phyloP scores from a whole-genome alignment of 2,888 invertebrate species.

The Habrosyne pyritoides region DNA sequence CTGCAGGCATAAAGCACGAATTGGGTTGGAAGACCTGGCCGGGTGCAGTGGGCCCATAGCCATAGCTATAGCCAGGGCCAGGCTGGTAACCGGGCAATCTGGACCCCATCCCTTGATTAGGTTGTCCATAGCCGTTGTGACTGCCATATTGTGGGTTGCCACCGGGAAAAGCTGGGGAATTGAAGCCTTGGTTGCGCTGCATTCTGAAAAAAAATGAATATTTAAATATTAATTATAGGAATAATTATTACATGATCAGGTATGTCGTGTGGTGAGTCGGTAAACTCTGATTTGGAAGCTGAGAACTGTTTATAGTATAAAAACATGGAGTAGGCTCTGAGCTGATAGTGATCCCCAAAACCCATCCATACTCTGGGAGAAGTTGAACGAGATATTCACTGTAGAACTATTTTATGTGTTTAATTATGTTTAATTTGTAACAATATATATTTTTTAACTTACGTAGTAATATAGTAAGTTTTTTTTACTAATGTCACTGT shows the following conservation, averaged over 20 bases:
- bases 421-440: no score
- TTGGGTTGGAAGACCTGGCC: conserved; percentile 41
- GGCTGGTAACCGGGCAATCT: neutral
- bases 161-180: neutral
- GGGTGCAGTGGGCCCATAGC: conserved; percentile 4
- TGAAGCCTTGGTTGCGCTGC: conserved; percentile 1
- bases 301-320: no score
- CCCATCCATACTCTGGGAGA: no score
- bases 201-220: conserved; percentile 2
- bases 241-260: no score
- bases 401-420: no score
- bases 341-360: no score
- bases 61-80: neutral
- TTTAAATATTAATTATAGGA: neutral
- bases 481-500: neutral
- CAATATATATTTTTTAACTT: neutral
- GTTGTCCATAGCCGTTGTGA: neutral
- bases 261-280: no score
- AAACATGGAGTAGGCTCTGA: no score
- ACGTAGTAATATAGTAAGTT: neutral
- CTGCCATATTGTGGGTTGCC: neutral
- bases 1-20: conserved; percentile 58
- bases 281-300: no score
- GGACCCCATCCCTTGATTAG: neutral
- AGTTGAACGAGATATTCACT: no score